Evolutionary conservation across 1,140 invertebrate genomes (phyloP).

Genomic region (Lysiphlebus fabarum): DNA sequence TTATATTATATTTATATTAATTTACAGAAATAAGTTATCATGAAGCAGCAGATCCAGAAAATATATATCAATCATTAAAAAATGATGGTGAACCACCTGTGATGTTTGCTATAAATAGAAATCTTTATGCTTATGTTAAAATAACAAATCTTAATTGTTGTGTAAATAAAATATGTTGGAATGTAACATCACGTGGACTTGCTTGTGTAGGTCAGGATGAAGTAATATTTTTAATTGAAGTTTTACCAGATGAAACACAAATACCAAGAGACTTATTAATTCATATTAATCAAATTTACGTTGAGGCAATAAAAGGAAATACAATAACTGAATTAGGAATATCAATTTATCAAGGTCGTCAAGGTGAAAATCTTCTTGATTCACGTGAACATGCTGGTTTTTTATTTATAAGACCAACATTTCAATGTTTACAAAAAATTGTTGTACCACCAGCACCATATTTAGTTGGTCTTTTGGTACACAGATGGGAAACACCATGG

Average conservation of each 20-base stretch:
- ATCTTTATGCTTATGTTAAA: slow-evolving; percentile 75
- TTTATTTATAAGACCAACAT: slow-evolving; percentile 76
- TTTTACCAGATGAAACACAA: slow-evolving; percentile 64
- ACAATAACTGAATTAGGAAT: slow-evolving; percentile 72
- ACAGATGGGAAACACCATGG: slow-evolving; percentile 85
- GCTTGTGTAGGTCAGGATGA: slow-evolving; percentile 84
- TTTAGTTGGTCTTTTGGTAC: slow-evolving; percentile 77
- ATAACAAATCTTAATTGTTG: slow-evolving; percentile 80
- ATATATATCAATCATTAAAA: slow-evolving; percentile 56
- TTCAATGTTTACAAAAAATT: slow-evolving; percentile 80
- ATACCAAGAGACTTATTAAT: slow-evolving; percentile 77
- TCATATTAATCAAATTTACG: slow-evolving; percentile 73
- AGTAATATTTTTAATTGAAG: slow-evolving; percentile 76
- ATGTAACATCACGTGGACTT: slow-evolving; percentile 76
- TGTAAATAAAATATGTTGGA: slow-evolving; percentile 76
- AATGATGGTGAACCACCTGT: slow-evolving; percentile 61
- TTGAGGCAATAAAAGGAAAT: slow-evolving; percentile 73
- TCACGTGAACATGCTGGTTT: slow-evolving; percentile 83
- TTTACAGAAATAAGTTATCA: slow-evolving; percentile 59
- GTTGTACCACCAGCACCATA: slow-evolving; percentile 73
- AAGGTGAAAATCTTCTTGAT: slow-evolving; percentile 65
- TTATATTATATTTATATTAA: slow-evolving; percentile 14
- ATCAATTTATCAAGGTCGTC: slow-evolving; percentile 61
- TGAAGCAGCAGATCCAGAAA: slow-evolving; percentile 55
- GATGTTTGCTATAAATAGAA: slow-evolving; percentile 76